phyloP scores from a whole-genome alignment of 2,113 vertebrate species.

The Xiphophorus maculatus region DNA sequence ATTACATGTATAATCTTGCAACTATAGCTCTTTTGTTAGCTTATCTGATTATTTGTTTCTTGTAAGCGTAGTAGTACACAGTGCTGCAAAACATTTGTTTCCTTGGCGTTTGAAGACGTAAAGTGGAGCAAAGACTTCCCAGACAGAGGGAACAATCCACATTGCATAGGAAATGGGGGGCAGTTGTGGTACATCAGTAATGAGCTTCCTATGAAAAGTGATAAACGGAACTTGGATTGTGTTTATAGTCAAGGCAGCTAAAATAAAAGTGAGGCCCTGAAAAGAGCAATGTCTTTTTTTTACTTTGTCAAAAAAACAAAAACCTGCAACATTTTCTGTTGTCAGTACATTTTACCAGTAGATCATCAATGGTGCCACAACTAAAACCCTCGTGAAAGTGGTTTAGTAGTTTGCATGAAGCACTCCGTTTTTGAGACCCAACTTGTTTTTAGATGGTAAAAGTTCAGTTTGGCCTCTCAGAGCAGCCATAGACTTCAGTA shows the following conservation, averaged over 20 bases:
- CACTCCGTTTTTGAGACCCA: not conserved
- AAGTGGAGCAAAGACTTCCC: not conserved
- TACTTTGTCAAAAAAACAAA: no score
- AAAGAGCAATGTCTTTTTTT: not conserved
- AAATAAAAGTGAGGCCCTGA: not conserved
- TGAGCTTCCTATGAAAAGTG: not conserved
- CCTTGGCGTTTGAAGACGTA: not conserved
- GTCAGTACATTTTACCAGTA: not conserved
- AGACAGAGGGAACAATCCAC: not conserved
- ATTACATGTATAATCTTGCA: not conserved
- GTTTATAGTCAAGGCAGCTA: not conserved
- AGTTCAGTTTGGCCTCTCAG: not conserved
- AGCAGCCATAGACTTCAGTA: not conserved
- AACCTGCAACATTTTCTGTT: not conserved
- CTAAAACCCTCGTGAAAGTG: no score
- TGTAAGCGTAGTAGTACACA: no score
- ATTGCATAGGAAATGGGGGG: not conserved
- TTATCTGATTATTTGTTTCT: not conserved
- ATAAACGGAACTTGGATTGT: not conserved
- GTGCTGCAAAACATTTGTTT: not conserved
- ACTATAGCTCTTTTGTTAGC: not conserved
- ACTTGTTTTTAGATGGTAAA: not conserved
- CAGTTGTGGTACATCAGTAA: not conserved
- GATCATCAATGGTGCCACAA: no score
- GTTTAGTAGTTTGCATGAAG: not conserved